Percentiles rank a stretch among this genome's conserved stretches.
Conservation (phyloP, 2,888 invertebrate genomes). For the Drepana falcataria region DNA sequence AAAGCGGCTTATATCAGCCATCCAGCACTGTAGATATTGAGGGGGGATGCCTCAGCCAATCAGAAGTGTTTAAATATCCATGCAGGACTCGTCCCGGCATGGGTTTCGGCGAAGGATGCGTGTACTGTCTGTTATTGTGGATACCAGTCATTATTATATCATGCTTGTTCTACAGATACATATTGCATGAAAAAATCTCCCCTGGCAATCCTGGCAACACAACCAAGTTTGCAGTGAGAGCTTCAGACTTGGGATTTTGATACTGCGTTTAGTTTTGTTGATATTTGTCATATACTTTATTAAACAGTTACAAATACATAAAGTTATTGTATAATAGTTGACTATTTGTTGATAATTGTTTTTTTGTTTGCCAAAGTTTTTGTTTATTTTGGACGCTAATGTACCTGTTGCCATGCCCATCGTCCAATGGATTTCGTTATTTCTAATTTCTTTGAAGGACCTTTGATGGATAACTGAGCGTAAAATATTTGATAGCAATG, state of each 20-base stretch:
- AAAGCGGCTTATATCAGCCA: not conserved
- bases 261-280: not conserved
- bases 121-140: slow-evolving; percentile 50
- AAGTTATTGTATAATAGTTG: too few relatives aligned
- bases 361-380: too few relatives aligned
- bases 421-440: too few relatives aligned
- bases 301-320: too few relatives aligned
- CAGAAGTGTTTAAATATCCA: slow-evolving; percentile 3
- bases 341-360: too few relatives aligned
- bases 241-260: slow-evolving; percentile 58
- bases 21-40: not conserved
- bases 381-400: too few relatives aligned
- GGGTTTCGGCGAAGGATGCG: slow-evolving; percentile 38
- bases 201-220: not conserved
- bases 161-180: slow-evolving; percentile 37
- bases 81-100: slow-evolving; percentile 21
- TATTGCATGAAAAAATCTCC: slow-evolving; percentile 25
- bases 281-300: too few relatives aligned
- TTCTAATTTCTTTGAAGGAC: too few relatives aligned
- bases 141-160: slow-evolving; percentile 42
- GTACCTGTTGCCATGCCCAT: too few relatives aligned
- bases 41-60: not conserved
- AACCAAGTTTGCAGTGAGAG: slow-evolving; percentile 19
- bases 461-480: too few relatives aligned
- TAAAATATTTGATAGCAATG: too few relatives aligned